Percentiles rank a stretch among this genome's conserved stretches.
These are phyloP conservation scores for Ommatoiulus sabulosus DNA, from an alignment of 2,888 invertebrate genomes.

Conservation along the genomic window DNA sequence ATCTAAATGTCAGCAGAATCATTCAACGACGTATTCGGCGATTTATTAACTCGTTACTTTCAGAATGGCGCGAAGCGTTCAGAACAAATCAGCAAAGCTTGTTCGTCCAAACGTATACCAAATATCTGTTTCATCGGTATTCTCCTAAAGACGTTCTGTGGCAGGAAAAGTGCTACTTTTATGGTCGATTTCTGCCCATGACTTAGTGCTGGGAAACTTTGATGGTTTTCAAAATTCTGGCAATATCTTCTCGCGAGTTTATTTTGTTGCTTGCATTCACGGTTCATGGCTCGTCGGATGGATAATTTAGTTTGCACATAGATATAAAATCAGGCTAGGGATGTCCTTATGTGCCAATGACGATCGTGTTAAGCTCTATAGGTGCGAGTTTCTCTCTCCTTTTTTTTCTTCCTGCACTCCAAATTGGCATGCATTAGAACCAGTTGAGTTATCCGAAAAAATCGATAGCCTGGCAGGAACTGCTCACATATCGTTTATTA, in stretches of 20 bases:
- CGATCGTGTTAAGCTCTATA: background rate
- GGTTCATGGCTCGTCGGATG: slow-evolving; percentile 34
- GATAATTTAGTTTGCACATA: slow-evolving; percentile 16
- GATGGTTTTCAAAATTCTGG: background rate
- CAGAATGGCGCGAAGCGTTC: background rate
- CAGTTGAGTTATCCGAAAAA: slow-evolving; percentile 7
- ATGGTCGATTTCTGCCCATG: background rate
- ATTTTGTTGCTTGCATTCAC: slow-evolving; percentile 16
- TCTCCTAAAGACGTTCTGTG: background rate
- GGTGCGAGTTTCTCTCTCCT: background rate
- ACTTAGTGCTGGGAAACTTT: background rate
- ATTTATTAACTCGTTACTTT: no score
- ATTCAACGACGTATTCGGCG: no score
- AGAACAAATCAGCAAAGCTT: no score
- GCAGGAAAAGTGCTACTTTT: background rate
- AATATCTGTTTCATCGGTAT: background rate
- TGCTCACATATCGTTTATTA: slow-evolving; percentile 36
- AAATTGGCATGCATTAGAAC: slow-evolving; percentile 40
- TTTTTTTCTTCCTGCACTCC: background rate
- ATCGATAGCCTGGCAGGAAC: background rate
- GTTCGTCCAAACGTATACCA: background rate
- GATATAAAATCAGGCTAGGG: slow-evolving; percentile 30
- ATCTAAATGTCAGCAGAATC: no score
- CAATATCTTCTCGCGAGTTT: background rate
- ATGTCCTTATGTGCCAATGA: slow-evolving; percentile 29